phyloP scores from a whole-genome alignment of 2,888 invertebrate species.

The Drosophila mayaguana region DNA sequence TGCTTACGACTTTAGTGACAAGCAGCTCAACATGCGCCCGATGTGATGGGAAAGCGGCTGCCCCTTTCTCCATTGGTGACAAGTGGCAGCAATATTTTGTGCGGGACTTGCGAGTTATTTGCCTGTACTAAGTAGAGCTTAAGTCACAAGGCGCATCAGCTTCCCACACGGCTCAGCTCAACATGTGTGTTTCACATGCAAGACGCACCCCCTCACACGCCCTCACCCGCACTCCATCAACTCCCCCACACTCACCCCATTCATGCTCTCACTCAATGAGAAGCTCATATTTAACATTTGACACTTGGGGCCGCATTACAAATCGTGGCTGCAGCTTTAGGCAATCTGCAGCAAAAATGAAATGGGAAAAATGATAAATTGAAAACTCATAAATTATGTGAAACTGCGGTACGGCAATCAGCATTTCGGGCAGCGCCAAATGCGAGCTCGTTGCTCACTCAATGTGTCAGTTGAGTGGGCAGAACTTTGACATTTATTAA shows the following conservation, averaged over 20 bases:
- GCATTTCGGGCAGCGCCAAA: conserved; percentile 44
- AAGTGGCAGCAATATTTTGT: conserved; percentile 68
- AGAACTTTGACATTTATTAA: conserved; percentile 75
- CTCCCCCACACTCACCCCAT: not conserved
- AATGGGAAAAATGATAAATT: conserved; percentile 60
- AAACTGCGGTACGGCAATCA: conserved; percentile 55
- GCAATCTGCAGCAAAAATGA: conserved; percentile 20
- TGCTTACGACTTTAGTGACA: conserved; percentile 78
- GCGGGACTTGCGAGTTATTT: conserved; percentile 31
- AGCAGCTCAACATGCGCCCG: conserved; percentile 55
- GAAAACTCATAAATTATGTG: conserved; percentile 76
- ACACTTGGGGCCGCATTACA: conserved; percentile 39
- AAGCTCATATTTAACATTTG: conserved; percentile 64
- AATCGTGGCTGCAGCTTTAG: conserved; percentile 22
- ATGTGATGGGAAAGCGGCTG: not conserved
- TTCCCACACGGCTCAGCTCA: conserved; percentile 51
- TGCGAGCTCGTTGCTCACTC: conserved; percentile 63
- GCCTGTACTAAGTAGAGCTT: conserved; percentile 39
- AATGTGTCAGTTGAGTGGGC: conserved; percentile 67
- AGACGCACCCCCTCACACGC: not conserved
- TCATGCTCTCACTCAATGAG: conserved; percentile 29
- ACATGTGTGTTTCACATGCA: conserved; percentile 74
- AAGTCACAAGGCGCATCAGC: conserved; percentile 20
- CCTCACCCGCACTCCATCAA: not conserved
- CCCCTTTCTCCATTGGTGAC: conserved; percentile 54